Percentiles rank a stretch among this genome's conserved stretches.
These are phyloP conservation scores for Megastigmus dorsalis DNA, from an alignment of 2,888 invertebrate species.

Conservation along the genomic window DNA sequence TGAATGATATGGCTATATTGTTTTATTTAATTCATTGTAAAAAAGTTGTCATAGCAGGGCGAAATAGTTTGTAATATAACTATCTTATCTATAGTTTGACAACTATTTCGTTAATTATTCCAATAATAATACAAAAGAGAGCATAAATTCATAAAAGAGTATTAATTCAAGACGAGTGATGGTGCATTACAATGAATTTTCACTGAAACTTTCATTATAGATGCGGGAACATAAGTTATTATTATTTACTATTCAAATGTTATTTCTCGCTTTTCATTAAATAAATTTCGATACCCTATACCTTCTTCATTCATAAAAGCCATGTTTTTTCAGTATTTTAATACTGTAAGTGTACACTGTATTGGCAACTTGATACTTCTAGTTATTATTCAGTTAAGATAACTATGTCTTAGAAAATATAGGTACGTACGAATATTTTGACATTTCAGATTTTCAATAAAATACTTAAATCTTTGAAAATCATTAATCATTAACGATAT, in stretches of 20 bases:
- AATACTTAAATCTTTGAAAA: neutral
- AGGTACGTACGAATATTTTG: slow-evolving; percentile 7
- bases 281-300: neutral
- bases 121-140: too few species aligned
- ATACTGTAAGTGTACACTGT: slow-evolving; percentile 47
- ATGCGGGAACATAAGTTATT: too few species aligned
- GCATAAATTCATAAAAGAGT: too few species aligned
- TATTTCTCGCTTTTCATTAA: neutral
- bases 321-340: slow-evolving; percentile 32
- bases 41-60: too few species aligned
- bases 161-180: too few species aligned
- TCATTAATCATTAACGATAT: neutral
- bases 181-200: too few species aligned
- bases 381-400: neutral
- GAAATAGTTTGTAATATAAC: too few species aligned
- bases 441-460: neutral
- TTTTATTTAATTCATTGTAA: too few species aligned
- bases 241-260: neutral
- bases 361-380: slow-evolving; percentile 18
- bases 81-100: too few species aligned
- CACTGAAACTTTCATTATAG: too few species aligned
- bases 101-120: too few species aligned
- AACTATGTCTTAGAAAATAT: neutral
- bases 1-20: too few species aligned
- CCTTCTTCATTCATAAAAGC: neutral